phyloP scores from a whole-genome alignment of 2,888 invertebrate species.

The Cataglyphis rosenhaueri region DNA sequence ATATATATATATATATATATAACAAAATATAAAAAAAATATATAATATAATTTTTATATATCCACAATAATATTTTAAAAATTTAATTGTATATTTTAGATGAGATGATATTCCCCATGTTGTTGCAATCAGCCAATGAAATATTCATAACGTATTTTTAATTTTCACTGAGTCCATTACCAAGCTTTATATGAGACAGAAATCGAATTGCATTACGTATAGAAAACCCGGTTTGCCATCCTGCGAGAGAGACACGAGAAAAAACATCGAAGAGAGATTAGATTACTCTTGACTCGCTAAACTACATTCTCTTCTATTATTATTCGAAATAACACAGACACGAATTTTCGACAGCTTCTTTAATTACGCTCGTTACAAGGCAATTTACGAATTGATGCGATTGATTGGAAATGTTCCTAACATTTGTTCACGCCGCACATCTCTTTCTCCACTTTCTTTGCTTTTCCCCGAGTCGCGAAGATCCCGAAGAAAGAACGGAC shows the following conservation, averaged over 20 bases:
- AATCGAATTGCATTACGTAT: slow-evolving; percentile 43
- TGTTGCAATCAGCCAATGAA: slow-evolving; percentile 25
- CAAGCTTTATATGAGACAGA: background rate
- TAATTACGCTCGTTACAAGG: slow-evolving; percentile 26
- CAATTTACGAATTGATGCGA: slow-evolving; percentile 7
- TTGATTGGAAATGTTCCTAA: background rate
- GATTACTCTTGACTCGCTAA: slow-evolving; percentile 22
- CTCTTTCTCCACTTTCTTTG: background rate
- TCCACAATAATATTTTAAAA: background rate
- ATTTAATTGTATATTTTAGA: background rate
- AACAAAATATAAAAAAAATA: background rate
- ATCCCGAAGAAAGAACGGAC: background rate
- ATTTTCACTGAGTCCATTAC: slow-evolving; percentile 35
- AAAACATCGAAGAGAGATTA: slow-evolving; percentile 18
- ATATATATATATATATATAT: background rate
- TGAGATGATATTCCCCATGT: background rate
- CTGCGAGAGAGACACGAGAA: background rate
- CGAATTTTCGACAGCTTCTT: background rate
- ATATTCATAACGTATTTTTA: slow-evolving; percentile 35
- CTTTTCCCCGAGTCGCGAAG: background rate
- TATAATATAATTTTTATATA: background rate
- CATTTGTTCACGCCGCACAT: slow-evolving; percentile 39
- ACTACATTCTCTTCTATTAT: background rate
- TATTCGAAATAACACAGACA: slow-evolving; percentile 18
- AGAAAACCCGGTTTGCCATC: slow-evolving; percentile 28